A percentile compares a stretch with the other conserved stretches of the same genome.
Conservation (phyloP, 2,797 vertebrate species). For the Furcifer pardalis region DNA sequence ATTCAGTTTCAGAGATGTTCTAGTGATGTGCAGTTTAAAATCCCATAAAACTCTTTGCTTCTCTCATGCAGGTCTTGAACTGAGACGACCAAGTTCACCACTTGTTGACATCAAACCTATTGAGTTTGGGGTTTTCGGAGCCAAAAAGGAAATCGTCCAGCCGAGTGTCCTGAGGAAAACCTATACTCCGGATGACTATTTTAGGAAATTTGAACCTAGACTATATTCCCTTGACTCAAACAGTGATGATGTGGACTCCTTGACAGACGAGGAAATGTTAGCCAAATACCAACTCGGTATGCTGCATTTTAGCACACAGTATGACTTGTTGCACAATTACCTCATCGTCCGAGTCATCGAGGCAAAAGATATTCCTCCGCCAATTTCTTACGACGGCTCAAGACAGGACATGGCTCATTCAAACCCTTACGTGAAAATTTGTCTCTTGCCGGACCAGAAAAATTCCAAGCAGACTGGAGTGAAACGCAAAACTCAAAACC, state of each 20-base stretch:
- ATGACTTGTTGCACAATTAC: slow-evolving; percentile 84
- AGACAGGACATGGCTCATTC: slow-evolving; percentile 88
- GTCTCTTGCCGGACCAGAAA: slow-evolving; percentile 89
- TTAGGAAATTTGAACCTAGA: slow-evolving; percentile 85
- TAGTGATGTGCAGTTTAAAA: no score
- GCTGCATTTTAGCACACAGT: slow-evolving; percentile 91
- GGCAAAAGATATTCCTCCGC: slow-evolving; percentile 85
- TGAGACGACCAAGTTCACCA: slow-evolving; percentile 83
- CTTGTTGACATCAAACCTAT: slow-evolving; percentile 86
- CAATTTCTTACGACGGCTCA: slow-evolving; percentile 80
- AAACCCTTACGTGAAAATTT: slow-evolving; percentile 90
- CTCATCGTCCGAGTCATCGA: slow-evolving; percentile 87
- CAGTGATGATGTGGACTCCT: slow-evolving; percentile 83
- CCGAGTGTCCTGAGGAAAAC: slow-evolving; percentile 82
- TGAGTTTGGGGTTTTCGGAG: slow-evolving; percentile 85
- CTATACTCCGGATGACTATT: slow-evolving; percentile 83
- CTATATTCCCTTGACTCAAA: slow-evolving; percentile 84
- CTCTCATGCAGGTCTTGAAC: slow-evolving; percentile 77
- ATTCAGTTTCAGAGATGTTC: no score
- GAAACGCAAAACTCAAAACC: slow-evolving; percentile 90
- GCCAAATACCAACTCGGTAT: slow-evolving; percentile 88
- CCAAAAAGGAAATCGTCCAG: slow-evolving; percentile 87
- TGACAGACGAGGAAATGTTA: slow-evolving; percentile 88
- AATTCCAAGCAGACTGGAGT: slow-evolving; percentile 91
- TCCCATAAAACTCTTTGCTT: not conserved